These are phyloP conservation scores for Dastarcus helophoroides DNA, from an alignment of 2,888 invertebrate species.

Conservation along the genomic window DNA sequence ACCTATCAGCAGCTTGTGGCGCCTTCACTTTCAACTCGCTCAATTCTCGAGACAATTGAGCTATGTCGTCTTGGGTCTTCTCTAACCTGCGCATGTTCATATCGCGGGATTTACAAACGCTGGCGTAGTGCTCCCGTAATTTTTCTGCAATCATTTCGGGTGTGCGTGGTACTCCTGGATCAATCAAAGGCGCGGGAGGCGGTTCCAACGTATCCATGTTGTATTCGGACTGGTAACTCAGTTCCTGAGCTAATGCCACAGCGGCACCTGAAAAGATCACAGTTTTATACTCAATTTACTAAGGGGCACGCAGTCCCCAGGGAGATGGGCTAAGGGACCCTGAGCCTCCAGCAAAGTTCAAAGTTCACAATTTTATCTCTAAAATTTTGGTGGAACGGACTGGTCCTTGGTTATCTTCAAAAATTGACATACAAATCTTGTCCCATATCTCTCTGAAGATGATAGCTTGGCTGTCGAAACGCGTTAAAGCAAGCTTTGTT, in stretches of 20 bases:
- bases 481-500: no score
- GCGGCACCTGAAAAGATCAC: conserved; percentile 20
- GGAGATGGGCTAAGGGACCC: no score
- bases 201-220: conserved; percentile 42
- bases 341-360: no score
- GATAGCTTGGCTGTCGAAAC: no score
- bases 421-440: no score
- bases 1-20: conserved; percentile 66
- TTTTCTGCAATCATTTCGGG: conserved; percentile 42
- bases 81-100: conserved; percentile 36
- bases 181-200: conserved; percentile 32
- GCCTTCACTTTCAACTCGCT: conserved; percentile 47
- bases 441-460: no score
- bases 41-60: conserved; percentile 33
- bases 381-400: no score
- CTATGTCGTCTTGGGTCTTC: conserved; percentile 36
- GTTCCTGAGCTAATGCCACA: conserved; percentile 24
- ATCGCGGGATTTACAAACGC: conserved; percentile 31
- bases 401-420: no score
- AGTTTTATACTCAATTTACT: no score
- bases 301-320: no score
- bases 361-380: no score
- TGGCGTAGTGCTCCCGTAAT: conserved; percentile 37
- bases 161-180: conserved; percentile 34
- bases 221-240: conserved; percentile 21